Evolutionary conservation across 2,888 invertebrate genomes (phyloP), one percentile per base, ranked within the genome.

Genomic region (Tiphia femorata): DNA sequence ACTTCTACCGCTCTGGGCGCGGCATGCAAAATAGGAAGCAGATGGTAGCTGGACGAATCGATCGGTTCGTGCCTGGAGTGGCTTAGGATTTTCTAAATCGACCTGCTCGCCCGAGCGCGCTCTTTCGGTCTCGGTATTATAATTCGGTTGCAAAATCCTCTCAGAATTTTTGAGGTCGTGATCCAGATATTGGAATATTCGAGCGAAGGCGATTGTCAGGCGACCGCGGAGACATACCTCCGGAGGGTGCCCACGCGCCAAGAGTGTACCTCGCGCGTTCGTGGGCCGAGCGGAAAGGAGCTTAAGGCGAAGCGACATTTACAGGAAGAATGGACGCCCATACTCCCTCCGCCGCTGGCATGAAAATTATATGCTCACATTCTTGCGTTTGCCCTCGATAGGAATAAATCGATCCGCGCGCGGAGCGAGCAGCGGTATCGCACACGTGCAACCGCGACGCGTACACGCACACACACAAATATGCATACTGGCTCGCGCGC

Each of bases 391-490:
- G 37, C 47, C 37, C 47, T 47, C 47, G 37, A 47, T 47, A 47
- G 37, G 21, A 33, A 54, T 58, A 57, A 51, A 54, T 54, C 42
- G 42, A 25, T 42, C 44, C 29, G 25, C 46, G 46, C 37, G 47
- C 14, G 14, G 27, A 14, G 42, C n/a, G 49, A 25, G 23, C 38
- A 6, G 29, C n/a, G 19, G 14, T 40, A 20, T 16, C 30, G 29
- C 35, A 44, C 50, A n/a, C 48, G n/a, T 21, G 42, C 2, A 10
- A 19, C 1, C 5, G 20, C 25, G 23, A 8, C 20, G n/a, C 41
- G 37, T 10, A 27, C 29, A 6, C 43, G 21, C 40, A 38, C 41
- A 14, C 48, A 27, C 30, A 8, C 43, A 37, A 20, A 27, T 41
- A 51, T 43, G 10, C 10, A 21, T 3, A 23, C 10, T 42, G 46